Evolutionary conservation across 2,888 invertebrate genomes (phyloP), one percentile per base, ranked within the genome.

Genomic region (Heliconius aoede): DNA sequence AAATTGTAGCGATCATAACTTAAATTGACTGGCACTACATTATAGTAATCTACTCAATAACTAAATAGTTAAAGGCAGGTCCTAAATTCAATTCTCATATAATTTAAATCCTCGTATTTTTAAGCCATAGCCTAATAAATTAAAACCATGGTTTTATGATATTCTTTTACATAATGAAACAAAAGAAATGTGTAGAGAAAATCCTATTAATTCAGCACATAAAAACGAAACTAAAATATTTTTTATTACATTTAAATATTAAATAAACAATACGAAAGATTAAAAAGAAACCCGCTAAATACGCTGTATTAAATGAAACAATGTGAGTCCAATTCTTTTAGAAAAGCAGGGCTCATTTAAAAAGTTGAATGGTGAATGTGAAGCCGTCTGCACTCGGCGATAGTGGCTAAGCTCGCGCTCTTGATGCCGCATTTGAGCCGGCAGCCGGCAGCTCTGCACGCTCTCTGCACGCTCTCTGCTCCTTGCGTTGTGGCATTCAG

Each of bases 391-490:
- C 82, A 80, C 82, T 80, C 77, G 62, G 79, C 83, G 88, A 89
- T 89, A 89, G 86, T 84, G 85, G 83, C 83, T 86, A 87, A 89
- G 88, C 87, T 80, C 71, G 80, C 78, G 78, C 76, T 76, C 80
- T 82, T 76, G 81, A 79, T 77, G 74, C 78, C 76, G 80, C 79
- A 78, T 85, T 81, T 83, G 82, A 80, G 80, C 81, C 78, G 83
- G 81, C 84, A 86, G 86, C 87, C 85, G 81, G 69, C 24, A 69
- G 69, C 51, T n/a, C 69, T 18, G 78, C 74, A 79, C 80, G 82
- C 72, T 76, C 78, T 65, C 79, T 80, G 80, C 82, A 83, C 82
- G 80, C 82, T 81, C 80, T 82, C 83, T 84, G 80, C 82, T 75
- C 69, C 79, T 79, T 79, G 79, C 76, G 68, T 78, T 77, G 78